phyloP scores from a whole-genome alignment of 2,888 invertebrate genomes.

The Clanis bilineata region DNA sequence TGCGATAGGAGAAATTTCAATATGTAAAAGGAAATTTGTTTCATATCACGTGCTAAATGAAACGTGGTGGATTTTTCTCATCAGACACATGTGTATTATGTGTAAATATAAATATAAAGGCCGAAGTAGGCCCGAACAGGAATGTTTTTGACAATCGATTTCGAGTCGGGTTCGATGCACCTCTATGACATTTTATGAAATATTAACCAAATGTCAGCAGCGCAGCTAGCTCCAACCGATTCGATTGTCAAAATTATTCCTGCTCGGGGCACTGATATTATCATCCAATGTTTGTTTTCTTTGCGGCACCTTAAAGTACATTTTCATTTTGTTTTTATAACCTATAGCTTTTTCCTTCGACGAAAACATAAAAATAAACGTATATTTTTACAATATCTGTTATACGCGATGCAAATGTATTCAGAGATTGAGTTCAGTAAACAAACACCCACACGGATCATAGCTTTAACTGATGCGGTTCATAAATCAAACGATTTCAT shows the following conservation, averaged over 20 bases:
- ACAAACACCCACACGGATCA: neutral
- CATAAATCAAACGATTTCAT: conserved; percentile 4
- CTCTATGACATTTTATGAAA: no score
- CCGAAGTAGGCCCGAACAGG: no score
- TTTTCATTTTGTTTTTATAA: neutral
- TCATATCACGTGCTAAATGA: conserved; percentile 15
- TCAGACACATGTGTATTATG: no score
- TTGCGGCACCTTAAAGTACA: neutral
- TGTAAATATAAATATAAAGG: no score
- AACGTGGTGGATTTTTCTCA: neutral
- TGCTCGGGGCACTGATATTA: no score
- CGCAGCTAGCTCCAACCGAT: no score
- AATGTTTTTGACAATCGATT: no score
- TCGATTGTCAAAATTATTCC: no score
- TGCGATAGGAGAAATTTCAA: conserved; percentile 29
- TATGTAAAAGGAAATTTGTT: conserved; percentile 30
- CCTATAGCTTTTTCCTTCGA: neutral
- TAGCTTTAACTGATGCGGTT: neutral
- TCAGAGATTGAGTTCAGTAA: neutral
- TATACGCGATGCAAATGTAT: neutral
- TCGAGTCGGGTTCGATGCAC: no score
- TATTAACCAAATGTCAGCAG: no score
- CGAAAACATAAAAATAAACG: neutral
- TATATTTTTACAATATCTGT: neutral
- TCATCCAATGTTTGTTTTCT: neutral